Evolutionary conservation across 2,113 vertebrate species (phyloP), one percentile per base, ranked within the genome.

Genomic region (Eulemur rufifrons): DNA sequence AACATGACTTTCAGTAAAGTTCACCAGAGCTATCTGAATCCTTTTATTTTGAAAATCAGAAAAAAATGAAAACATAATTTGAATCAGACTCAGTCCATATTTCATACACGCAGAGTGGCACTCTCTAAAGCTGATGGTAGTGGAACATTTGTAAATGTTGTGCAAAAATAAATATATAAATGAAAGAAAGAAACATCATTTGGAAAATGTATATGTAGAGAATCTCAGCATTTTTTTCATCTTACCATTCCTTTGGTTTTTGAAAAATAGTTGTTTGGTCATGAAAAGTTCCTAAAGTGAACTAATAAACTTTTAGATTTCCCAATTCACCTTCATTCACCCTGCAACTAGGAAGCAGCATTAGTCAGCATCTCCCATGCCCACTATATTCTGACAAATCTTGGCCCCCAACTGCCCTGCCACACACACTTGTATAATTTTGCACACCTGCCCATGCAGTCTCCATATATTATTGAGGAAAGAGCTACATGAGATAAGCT

Each of bases 31-130:
- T 50, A 8, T 54, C 59, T 61, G 23, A 66, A 66, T 34, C 2
- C 45, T 91, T 92, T 89, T 61, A 21, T 61, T 82, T 76, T 89
- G 34, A 5, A 47, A 63, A 73, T 64, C 25, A 47, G 66, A 78
- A 39, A 64, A 64, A 52, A 82, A 34, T n/a, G 61, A 80, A 80
- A 59, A 52, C 8, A 52, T 2, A 68, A 47, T 54, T 83, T 84
- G 25, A 3, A 4, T 50, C 12, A 63, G 42, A 69, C 8, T 7
- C 17, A 12, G 4, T 21, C 39, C 17, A 69, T 25, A 34, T 20
- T 61, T 18, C n/a, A 37, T 15, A 47, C 27, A 27, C 18, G 5
- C 17, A 68, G 23, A 93, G 42, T 2, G 9, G 83, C 8, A 6
- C 8, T 27, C 17, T 20, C 37, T 32, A 54, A 18, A 69, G 80